Percentiles rank a stretch among this genome's conserved stretches.
Conservation (phyloP, 2,888 invertebrate species). For the Andricus quercusramuli region DNA sequence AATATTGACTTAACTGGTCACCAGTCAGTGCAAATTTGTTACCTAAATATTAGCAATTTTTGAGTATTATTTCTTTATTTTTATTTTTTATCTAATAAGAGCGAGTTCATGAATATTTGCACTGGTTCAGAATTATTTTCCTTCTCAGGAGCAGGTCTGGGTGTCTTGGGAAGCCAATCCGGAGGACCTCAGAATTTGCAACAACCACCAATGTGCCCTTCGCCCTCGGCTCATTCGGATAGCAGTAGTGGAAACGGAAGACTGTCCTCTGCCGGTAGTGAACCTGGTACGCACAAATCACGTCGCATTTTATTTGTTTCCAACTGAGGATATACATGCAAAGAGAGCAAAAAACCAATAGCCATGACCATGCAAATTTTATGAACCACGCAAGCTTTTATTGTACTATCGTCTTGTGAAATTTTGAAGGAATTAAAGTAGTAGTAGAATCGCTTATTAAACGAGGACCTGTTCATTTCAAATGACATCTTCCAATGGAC, state of each 20-base stretch:
- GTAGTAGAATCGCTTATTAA: neutral
- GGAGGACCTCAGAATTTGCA: conserved; percentile 78
- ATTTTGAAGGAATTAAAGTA: neutral
- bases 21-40: neutral
- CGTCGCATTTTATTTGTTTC: conserved; percentile 13
- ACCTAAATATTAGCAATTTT: neutral
- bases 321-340: conserved; percentile 23
- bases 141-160: conserved; percentile 73
- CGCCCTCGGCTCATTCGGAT: conserved; percentile 92
- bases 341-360: conserved; percentile 1
- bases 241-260: conserved; percentile 91
- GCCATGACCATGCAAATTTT: conserved; percentile 20
- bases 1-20: neutral
- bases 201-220: conserved; percentile 86
- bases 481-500: neutral
- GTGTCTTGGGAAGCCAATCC: conserved; percentile 75
- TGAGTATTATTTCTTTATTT: neutral
- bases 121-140: conserved; percentile 9
- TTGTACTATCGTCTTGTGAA: neutral
- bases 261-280: conserved; percentile 89
- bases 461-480: neutral
- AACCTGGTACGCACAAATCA: conserved; percentile 80
- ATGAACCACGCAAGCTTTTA: conserved; percentile 28
- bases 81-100: neutral
- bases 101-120: conserved; percentile 8